Conservation (phyloP, 2,888 invertebrate species). For the Congeria kusceri region DNA sequence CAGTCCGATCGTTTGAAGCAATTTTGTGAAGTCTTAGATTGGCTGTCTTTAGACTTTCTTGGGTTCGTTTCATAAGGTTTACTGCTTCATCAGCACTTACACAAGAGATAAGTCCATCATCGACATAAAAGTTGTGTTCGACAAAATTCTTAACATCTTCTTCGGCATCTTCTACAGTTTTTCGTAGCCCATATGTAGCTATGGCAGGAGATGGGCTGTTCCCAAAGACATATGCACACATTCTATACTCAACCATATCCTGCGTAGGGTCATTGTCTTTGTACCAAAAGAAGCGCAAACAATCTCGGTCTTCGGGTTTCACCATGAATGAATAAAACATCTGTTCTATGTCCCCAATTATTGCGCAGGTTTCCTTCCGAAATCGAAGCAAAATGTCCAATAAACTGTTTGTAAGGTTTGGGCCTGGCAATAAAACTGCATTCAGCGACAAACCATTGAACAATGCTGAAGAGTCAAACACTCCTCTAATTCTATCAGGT, state of each 20-base stretch:
- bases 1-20: conserved; percentile 57
- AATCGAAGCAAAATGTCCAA: conserved; percentile 51
- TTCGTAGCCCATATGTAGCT: conserved; percentile 56
- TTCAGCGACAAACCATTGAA: conserved; percentile 57
- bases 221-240: conserved; percentile 56
- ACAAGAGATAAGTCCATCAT: conserved; percentile 59
- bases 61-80: conserved; percentile 47
- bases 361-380: conserved; percentile 39
- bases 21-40: conserved; percentile 65
- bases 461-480: conserved; percentile 60
- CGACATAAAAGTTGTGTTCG: conserved; percentile 66
- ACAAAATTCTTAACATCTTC: conserved; percentile 42
- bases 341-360: conserved; percentile 56
- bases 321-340: conserved; percentile 61
- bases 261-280: conserved; percentile 43
- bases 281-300: conserved; percentile 45
- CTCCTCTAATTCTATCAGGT: conserved; percentile 56
- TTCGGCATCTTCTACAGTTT: conserved; percentile 32
- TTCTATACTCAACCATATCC: conserved; percentile 55
- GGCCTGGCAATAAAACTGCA: conserved; percentile 46
- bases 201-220: conserved; percentile 58
- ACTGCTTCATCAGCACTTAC: conserved; percentile 26
- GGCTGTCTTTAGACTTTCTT: conserved; percentile 27
- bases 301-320: conserved; percentile 56
- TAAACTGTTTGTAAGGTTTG: conserved; percentile 56